These are phyloP conservation scores for Streptopelia turtur DNA, from an alignment of 2,797 vertebrate genomes.

Conservation along the genomic window DNA sequence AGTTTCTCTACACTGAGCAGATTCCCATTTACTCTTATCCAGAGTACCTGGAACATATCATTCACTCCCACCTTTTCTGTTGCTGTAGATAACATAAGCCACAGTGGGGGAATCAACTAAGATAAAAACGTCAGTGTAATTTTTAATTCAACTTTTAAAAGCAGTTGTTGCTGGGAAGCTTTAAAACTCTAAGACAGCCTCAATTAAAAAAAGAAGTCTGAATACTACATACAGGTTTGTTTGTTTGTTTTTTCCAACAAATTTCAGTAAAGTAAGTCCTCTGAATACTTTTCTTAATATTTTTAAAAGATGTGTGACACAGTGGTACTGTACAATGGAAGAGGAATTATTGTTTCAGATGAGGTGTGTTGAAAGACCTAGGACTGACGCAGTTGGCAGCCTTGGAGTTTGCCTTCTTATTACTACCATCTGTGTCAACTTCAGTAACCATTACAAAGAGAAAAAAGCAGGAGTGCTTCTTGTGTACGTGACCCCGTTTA, in stretches of 20 bases:
- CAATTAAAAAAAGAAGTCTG: background rate
- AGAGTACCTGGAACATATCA: background rate
- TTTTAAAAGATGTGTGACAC: constrained; percentile 69
- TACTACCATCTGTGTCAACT: constrained; percentile 74
- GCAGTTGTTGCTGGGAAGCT: constrained; percentile 45
- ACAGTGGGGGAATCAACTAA: background rate
- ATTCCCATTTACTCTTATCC: background rate
- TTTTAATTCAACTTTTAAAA: constrained; percentile 35
- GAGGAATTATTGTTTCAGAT: constrained; percentile 72
- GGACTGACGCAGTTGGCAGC: constrained; percentile 70
- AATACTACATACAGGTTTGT: background rate
- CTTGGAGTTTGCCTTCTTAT: constrained; percentile 44
- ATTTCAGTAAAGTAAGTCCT: background rate
- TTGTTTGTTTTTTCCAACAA: background rate
- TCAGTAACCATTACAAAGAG: background rate
- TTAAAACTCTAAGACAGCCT: background rate
- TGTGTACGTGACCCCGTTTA: constrained; percentile 2
- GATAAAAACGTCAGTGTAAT: background rate
- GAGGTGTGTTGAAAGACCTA: constrained; percentile 73
- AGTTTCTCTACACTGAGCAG: background rate
- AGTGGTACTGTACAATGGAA: constrained; percentile 3
- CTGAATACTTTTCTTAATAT: constrained; percentile 61
- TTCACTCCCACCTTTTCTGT: background rate
- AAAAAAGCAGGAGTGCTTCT: background rate
- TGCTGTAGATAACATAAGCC: background rate